Evolutionary conservation across 2,797 vertebrate species (phyloP).

Genomic region (Orestias chungarensis): DNA sequence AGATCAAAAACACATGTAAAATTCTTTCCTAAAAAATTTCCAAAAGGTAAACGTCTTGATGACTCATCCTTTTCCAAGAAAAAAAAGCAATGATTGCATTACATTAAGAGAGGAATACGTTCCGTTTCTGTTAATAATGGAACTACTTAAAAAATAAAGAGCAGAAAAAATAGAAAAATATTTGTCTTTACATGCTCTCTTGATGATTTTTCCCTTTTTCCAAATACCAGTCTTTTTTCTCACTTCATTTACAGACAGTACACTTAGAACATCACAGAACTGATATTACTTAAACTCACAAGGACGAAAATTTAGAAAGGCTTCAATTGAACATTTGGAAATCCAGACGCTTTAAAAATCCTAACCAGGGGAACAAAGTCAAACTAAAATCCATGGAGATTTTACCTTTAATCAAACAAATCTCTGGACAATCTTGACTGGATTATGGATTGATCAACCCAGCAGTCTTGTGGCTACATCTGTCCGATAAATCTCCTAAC

Average conservation of each 20-base stretch:
- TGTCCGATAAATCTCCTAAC: conserved; percentile 68
- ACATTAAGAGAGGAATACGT: neutral
- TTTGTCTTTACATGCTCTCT: neutral
- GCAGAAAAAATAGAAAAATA: no score
- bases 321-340: conserved; percentile 4
- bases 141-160: no score
- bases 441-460: conserved; percentile 62
- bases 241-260: neutral
- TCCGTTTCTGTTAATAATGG: neutral
- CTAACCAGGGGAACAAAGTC: conserved; percentile 10
- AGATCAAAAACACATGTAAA: no score
- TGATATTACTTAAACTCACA: neutral
- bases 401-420: conserved; percentile 49
- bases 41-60: neutral
- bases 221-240: neutral
- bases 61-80: neutral
- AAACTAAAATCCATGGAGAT: conserved; percentile 12
- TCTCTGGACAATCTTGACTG: conserved; percentile 54
- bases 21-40: neutral
- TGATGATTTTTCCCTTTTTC: neutral
- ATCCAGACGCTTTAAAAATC: conserved; percentile 14
- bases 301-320: neutral
- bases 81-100: neutral
- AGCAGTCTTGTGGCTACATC: conserved; percentile 65
- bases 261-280: neutral